A percentile compares a stretch with the other conserved stretches of the same genome.
phyloP scores from a whole-genome alignment of 92 coral and sea anemone genomes.

The Metridium senile region DNA sequence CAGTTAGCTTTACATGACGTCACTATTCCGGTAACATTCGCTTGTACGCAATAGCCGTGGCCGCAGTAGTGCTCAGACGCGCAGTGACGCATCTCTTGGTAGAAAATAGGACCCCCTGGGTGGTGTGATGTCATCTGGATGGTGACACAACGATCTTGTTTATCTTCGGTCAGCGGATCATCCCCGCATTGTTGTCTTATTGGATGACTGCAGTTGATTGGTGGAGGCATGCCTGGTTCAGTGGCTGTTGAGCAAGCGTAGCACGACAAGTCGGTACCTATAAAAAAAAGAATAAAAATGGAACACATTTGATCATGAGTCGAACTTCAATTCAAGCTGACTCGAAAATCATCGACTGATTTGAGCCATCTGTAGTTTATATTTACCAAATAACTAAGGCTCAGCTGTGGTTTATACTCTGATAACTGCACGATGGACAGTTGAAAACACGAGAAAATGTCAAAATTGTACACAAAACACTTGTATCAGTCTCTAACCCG shows the following conservation, averaged over 20 bases:
- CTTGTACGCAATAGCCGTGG: slow-evolving; percentile 23
- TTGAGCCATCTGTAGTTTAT: too few species aligned
- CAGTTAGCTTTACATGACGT: slow-evolving; percentile 34
- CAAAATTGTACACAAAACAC: too few species aligned
- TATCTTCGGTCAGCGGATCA: slow-evolving; percentile 41
- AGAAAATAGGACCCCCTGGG: slow-evolving; percentile 5
- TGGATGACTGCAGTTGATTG: slow-evolving; percentile 31
- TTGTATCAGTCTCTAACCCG: too few species aligned
- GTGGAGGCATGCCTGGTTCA: slow-evolving; percentile 32
- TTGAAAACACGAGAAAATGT: too few species aligned
- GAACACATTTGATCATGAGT: too few species aligned
- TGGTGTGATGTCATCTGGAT: slow-evolving; percentile 25
- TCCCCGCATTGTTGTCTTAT: slow-evolving; percentile 34
- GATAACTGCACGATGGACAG: too few species aligned
- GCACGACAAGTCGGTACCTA: slow-evolving; percentile 35
- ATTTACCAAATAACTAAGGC: too few species aligned
- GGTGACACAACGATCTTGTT: slow-evolving; percentile 46
- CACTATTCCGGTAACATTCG: slow-evolving; percentile 27
- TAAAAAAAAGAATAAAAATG: too few species aligned
- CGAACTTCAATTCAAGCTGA: too few species aligned
- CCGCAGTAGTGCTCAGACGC: slow-evolving; percentile 34
- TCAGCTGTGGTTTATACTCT: too few species aligned
- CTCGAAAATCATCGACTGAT: too few species aligned
- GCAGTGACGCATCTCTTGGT: slow-evolving; percentile 45
- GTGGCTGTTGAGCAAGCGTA: slow-evolving; percentile 45